Percentiles rank a stretch among this genome's conserved stretches.
Evolutionary conservation across 2,888 invertebrate species (phyloP).

Genomic region (Azorinus chamasolen): DNA sequence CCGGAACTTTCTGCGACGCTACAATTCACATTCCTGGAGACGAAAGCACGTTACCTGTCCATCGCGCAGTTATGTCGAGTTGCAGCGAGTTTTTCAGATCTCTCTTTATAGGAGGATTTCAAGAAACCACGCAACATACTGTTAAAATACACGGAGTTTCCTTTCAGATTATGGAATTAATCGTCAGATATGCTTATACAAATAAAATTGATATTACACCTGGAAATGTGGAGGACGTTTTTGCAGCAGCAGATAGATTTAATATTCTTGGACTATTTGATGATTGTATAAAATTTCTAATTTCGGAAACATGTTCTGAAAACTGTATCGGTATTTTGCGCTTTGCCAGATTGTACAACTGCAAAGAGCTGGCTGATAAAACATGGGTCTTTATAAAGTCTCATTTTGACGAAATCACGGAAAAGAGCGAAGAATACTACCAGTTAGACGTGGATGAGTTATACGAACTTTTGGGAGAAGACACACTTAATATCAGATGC

Average conservation of each 20-base stretch:
- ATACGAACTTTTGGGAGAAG: constrained; percentile 87
- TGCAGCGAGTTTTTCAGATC: constrained; percentile 97
- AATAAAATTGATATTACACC: constrained; percentile 90
- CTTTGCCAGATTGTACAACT: constrained; percentile 93
- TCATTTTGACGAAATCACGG: constrained; percentile 73
- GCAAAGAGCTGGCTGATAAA: constrained; percentile 90
- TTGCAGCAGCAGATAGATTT: constrained; percentile 91
- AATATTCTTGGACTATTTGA: constrained; percentile 93
- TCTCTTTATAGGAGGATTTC: constrained; percentile 92
- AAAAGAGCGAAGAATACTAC: constrained; percentile 73
- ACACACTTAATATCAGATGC: constrained; percentile 91
- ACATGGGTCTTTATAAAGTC: constrained; percentile 91
- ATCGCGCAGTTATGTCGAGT: constrained; percentile 88
- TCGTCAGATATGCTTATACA: constrained; percentile 90
- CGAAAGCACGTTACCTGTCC: constrained; percentile 93
- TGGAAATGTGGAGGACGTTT: constrained; percentile 90
- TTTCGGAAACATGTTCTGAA: constrained; percentile 90
- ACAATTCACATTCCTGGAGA: constrained; percentile 91
- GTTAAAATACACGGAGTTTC: constrained; percentile 72
- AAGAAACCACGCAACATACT: constrained; percentile 84
- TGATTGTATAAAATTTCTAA: constrained; percentile 92
- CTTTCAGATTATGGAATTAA: constrained; percentile 66
- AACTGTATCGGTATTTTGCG: constrained; percentile 95
- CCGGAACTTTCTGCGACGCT: constrained; percentile 89
- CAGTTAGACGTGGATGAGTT: constrained; percentile 87